These are phyloP conservation scores for Fragum whitleyi DNA, from an alignment of 2,888 invertebrate genomes.

Conservation along the genomic window DNA sequence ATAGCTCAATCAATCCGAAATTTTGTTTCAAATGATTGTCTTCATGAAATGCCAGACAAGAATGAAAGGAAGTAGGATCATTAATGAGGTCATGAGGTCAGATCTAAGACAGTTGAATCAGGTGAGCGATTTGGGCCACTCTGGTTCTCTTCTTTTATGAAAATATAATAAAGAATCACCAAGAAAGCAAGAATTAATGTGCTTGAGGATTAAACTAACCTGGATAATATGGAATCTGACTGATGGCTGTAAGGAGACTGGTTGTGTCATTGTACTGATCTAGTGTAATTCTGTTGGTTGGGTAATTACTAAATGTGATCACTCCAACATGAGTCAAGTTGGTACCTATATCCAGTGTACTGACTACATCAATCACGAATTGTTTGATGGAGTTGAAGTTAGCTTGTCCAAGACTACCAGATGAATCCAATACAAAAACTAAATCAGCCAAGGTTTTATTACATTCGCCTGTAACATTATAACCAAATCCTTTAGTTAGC, in stretches of 20 bases:
- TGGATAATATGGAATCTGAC: conserved; percentile 50
- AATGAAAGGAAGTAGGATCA: no score
- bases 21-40: no score
- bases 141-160: no score
- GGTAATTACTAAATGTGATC: conserved; percentile 59
- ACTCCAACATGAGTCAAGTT: conserved; percentile 54
- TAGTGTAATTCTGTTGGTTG: conserved; percentile 36
- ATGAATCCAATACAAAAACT: conserved; percentile 58
- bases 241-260: conserved; percentile 49
- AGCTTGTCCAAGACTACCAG: conserved; percentile 51
- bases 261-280: conserved; percentile 38
- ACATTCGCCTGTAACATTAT: conserved; percentile 46
- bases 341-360: conserved; percentile 48
- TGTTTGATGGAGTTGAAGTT: conserved; percentile 47
- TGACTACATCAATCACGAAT: conserved; percentile 53
- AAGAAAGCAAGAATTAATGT: no score
- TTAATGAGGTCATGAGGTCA: no score
- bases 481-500: no score
- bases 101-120: no score
- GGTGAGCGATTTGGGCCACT: no score
- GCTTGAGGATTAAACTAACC: no score
- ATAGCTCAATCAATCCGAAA: no score
- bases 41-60: no score
- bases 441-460: conserved; percentile 58
- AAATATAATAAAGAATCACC: no score